Percentiles rank a stretch among this genome's conserved stretches.
These are phyloP conservation scores for Smithornis capensis DNA, from an alignment of 2,113 vertebrate species.

Conservation along the genomic window DNA sequence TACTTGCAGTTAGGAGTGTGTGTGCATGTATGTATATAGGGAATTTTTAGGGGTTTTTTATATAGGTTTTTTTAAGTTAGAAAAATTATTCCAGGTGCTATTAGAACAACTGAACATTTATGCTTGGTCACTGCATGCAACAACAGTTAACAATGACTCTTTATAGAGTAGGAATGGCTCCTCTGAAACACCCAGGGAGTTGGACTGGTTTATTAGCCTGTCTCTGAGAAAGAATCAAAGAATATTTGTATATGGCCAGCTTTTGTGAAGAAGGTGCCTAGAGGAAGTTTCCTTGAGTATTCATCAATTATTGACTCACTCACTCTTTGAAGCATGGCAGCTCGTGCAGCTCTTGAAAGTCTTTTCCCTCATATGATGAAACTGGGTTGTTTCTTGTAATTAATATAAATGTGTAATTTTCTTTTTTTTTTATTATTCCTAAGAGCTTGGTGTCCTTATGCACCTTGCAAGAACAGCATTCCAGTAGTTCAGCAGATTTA, in stretches of 20 bases:
- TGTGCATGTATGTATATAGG: neutral
- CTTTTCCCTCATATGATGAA: neutral
- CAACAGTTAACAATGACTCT: neutral
- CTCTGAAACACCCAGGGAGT: neutral
- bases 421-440: neutral
- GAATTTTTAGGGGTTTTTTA: accelerated
- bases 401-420: neutral
- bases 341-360: neutral
- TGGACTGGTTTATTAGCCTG: neutral
- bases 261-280: neutral
- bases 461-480: neutral
- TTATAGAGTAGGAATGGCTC: neutral
- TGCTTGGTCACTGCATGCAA: neutral
- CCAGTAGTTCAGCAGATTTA: neutral
- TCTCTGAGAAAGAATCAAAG: neutral
- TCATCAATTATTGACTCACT: neutral
- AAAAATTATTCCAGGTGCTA: neutral
- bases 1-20: neutral
- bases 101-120: neutral
- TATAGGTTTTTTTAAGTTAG: neutral
- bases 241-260: neutral
- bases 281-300: neutral
- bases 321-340: neutral
- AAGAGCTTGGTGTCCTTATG: neutral
- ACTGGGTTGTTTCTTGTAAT: neutral